Evolutionary conservation across 2,888 invertebrate genomes (phyloP), one percentile per base, ranked within the genome.

Genomic region (Tromatobia lineatoria): DNA sequence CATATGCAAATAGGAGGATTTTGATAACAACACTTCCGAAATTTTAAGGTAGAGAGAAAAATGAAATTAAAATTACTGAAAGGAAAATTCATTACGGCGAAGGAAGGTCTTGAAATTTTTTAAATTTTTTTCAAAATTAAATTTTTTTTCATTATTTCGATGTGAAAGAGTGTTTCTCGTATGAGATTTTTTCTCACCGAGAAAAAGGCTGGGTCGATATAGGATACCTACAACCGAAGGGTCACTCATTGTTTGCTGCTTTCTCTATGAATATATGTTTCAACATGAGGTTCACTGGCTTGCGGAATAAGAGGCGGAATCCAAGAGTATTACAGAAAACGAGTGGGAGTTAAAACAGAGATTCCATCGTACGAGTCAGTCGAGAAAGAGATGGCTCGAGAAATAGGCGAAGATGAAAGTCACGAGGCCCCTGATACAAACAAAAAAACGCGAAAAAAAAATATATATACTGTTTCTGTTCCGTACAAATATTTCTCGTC

Each of bases 371-470:
- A 25, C 73, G 59, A 47, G 47, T 23, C 25, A 29, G 47, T 7
- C 42, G 47, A 67, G 80, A 83, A 77, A 80, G 80, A 83, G 83
- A 77, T 69, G 67, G 52, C 67, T 74, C 57, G 34, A 79, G 42
- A 54, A 73, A 15, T 73, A 23, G 23, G 38, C n/a, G n/a, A n/a
- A 79, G 71, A 83, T 83, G 83, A 83, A 83, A 83, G 83, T 83
- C 83, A 73, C 70, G 70, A 57, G 79, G 75, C 70, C 15, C 50
- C 11, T 79, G 80, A 80, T 80, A 77, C 76, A n/a, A n/a, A n/a
- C 80, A 74, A 38, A 57, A 52, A 11, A 67, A 71, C 70, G 69
- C n/a, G 54, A 23, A 20, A 2, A 45, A 73, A 7, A 73, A 57
- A 45, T 15, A 15, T 10, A 29, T 20, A 18, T n/a, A 54, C 11